Base-by-base conservation (phyloP, 2,888 invertebrate genomes). In the Mesoligia furuncula region DNA sequence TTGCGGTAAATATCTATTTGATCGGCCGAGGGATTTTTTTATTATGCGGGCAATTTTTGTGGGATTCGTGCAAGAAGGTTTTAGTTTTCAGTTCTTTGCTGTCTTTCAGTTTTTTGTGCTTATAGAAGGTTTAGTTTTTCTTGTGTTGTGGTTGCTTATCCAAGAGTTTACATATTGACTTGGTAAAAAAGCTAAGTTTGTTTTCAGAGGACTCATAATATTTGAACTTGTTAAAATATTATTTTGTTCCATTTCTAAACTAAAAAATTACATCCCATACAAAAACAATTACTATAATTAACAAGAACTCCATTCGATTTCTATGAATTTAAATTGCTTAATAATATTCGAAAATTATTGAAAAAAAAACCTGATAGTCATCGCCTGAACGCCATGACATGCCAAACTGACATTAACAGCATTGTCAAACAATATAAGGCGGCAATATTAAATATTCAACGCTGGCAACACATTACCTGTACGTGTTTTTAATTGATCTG, bases 381-480 rank as follows among this genome's bases (percentile, higher is more conserved):
- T 94, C 94, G 77, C 54, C 59, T 84, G 83, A 87, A 79, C 80
- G 87, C 89, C 89, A 92, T 95, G 94, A 96, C 96, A 96, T 96
- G 96, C 96, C 93, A 96, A 94, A 94, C 89, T 91, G 92, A 94
- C 95, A 96, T 96, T 96, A 96, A 95, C 96, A 96, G 93, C 94
- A 95, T 91, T 94, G 95, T 94, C 95, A 95, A 95, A 95, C 95
- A 95, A 91, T 92, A 94, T 93, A 93, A 93, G 93, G 90, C 92
- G 90, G 83, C 83, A 86, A 88, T 90, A 95, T 95, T 90, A 94
- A 95, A 94, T 94, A 95, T 95, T 95, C 92, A 94, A 81, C 81
- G 83, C 89, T 92, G 91, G 93, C 93, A 93, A 94, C 94, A 94
- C 94, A 90, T 92, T 91, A 91, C 87, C 88, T 87, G 85, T 88